Percentiles rank a stretch among this genome's conserved stretches.
phyloP scores from a whole-genome alignment of 2,797 vertebrate species.

The Eutrigla gurnardus region DNA sequence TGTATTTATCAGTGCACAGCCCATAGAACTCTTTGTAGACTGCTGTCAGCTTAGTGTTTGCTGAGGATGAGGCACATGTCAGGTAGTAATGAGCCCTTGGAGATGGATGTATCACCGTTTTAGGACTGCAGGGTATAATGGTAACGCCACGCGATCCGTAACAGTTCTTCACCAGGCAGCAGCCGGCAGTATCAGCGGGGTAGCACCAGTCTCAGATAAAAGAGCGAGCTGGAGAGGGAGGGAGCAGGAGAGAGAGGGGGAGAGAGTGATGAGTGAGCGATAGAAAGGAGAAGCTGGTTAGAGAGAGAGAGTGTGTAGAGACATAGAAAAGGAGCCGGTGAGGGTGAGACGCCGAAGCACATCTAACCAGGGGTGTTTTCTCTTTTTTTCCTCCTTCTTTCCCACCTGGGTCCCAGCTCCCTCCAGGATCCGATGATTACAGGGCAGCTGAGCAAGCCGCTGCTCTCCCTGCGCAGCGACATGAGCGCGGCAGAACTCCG shows the following conservation, averaged over 20 bases:
- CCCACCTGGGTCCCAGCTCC: conserved; percentile 79
- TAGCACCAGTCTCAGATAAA: conserved; percentile 91
- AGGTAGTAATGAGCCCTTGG: conserved; percentile 80
- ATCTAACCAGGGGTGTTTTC: conserved; percentile 81
- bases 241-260: conserved; percentile 83
- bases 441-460: conserved; percentile 99
- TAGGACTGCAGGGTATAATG: conserved; percentile 95
- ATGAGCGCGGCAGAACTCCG: conserved; percentile 98
- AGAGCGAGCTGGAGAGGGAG: conserved; percentile 80
- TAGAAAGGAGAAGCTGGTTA: conserved; percentile 80
- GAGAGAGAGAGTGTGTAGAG: conserved; percentile 80
- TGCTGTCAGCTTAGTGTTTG: conserved; percentile 72
- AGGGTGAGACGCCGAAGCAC: conserved; percentile 81
- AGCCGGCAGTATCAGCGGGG: conserved; percentile 95
- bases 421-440: conserved; percentile 99
- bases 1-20: conserved; percentile 52
- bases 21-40: conserved; percentile 49
- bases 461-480: conserved; percentile 97
- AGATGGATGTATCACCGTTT: conserved; percentile 87
- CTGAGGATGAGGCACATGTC: conserved; percentile 72
- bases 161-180: conserved; percentile 98
- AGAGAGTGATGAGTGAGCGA: conserved; percentile 85
- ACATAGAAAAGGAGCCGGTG: conserved; percentile 78
- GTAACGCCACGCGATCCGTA: conserved; percentile 95
- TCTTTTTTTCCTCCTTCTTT: conserved; percentile 64